A percentile compares a stretch with the other conserved stretches of the same genome.
These are phyloP conservation scores for Subanguina moxae DNA, from an alignment of 1,140 invertebrate genomes.

Conservation along the genomic window DNA sequence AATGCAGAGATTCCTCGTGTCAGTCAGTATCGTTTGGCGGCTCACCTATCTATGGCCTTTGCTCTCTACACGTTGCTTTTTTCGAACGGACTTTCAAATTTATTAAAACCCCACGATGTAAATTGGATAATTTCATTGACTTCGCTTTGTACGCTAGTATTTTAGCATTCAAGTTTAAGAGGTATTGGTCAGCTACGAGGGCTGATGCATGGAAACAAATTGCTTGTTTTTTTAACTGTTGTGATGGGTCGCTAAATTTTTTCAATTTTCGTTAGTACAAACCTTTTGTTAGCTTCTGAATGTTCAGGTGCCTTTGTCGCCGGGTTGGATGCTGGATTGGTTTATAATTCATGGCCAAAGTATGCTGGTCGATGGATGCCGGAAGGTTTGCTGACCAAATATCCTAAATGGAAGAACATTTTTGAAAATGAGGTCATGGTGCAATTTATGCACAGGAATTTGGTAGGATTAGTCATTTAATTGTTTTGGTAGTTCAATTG, in stretches of 20 bases:
- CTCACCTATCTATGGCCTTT: constrained; percentile 86
- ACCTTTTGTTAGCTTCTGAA: neutral
- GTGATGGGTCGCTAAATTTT: constrained; percentile 70
- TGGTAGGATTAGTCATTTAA: constrained; percentile 65
- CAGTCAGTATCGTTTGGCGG: constrained; percentile 84
- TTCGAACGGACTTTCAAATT: constrained; percentile 70
- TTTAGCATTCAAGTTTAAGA: constrained; percentile 55
- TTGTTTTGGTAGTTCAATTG: neutral
- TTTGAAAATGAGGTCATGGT: constrained; percentile 95
- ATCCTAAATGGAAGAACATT: constrained; percentile 76
- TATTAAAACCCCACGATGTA: constrained; percentile 69
- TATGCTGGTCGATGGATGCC: constrained; percentile 95
- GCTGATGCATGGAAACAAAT: constrained; percentile 75
- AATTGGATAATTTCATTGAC: constrained; percentile 2
- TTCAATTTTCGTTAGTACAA: neutral
- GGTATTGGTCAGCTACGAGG: constrained; percentile 65
- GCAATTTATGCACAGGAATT: constrained; percentile 87
- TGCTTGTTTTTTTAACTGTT: constrained; percentile 82
- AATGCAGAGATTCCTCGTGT: constrained; percentile 84
- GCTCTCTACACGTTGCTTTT: constrained; percentile 79
- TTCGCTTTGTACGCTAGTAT: too few relatives aligned
- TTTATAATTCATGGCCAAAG: constrained; percentile 97
- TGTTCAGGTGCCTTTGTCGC: constrained; percentile 87
- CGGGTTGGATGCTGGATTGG: constrained; percentile 89
- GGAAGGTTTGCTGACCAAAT: constrained; percentile 70